These are phyloP conservation scores for Drosophila pallidifrons DNA, from an alignment of 1,140 invertebrate genomes.

Conservation along the genomic window DNA sequence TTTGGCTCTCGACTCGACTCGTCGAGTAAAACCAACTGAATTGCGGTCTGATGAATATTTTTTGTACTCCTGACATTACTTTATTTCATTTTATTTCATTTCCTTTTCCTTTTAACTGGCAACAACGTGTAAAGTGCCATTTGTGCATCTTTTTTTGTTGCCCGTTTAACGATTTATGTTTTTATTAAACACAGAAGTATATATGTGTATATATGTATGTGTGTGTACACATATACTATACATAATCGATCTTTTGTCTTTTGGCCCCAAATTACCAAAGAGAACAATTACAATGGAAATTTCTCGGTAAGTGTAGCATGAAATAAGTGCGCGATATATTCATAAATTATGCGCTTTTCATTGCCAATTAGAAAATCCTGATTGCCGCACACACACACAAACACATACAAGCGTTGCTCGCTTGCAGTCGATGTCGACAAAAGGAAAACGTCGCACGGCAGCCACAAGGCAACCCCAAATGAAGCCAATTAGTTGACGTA, in stretches of 20 bases:
- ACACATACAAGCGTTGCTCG: slow-evolving; percentile 18
- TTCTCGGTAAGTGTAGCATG: slow-evolving; percentile 60
- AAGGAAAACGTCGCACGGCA: slow-evolving; percentile 36
- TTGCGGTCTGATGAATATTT: slow-evolving; percentile 68
- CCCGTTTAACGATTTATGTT: slow-evolving; percentile 12
- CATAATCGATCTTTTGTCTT: slow-evolving; percentile 1
- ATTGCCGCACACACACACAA: slow-evolving; percentile 41
- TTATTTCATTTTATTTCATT: slow-evolving; percentile 3
- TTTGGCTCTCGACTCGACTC: slow-evolving; percentile 33
- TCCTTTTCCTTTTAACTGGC: slow-evolving; percentile 5
- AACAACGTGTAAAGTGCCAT: slow-evolving; percentile 50
- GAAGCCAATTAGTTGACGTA: slow-evolving; percentile 82
- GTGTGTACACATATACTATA: neutral
- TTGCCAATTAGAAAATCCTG: slow-evolving; percentile 78
- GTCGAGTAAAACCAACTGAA: slow-evolving; percentile 53
- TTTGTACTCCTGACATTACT: slow-evolving; percentile 11
- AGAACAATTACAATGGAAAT: slow-evolving; percentile 12
- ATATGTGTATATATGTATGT: neutral
- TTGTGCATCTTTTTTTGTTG: slow-evolving; percentile 28
- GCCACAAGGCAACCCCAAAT: slow-evolving; percentile 76
- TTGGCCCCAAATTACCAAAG: slow-evolving; percentile 1
- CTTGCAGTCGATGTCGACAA: slow-evolving; percentile 35
- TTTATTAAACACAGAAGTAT: neutral
- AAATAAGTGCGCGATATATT: slow-evolving; percentile 73
- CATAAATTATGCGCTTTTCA: slow-evolving; percentile 80